phyloP scores from a whole-genome alignment of 1,140 invertebrate species.

The Gryon sp. region DNA sequence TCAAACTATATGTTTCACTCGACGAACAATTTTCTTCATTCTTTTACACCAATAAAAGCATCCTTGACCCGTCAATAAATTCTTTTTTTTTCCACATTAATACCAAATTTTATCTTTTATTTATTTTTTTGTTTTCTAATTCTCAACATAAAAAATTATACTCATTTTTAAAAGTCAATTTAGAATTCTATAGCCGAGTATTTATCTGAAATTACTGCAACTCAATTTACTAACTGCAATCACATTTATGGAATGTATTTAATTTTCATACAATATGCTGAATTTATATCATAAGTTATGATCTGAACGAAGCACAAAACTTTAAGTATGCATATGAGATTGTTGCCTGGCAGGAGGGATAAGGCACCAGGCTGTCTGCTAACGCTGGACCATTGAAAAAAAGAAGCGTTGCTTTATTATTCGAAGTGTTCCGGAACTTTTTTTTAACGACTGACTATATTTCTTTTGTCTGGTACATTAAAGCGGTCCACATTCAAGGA shows the following conservation, averaged over 20 bases:
- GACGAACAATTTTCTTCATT: no score
- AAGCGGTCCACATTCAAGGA: constrained; percentile 59
- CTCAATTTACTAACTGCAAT: no score
- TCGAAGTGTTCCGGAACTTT: constrained; percentile 62
- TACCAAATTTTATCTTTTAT: no score
- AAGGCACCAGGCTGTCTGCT: constrained; percentile 77
- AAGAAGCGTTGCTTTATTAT: constrained; percentile 58
- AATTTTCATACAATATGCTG: constrained; percentile 20
- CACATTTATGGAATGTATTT: constrained; percentile 8
- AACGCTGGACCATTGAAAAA: constrained; percentile 57
- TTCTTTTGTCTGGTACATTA: constrained; percentile 61
- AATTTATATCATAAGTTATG: constrained; percentile 52
- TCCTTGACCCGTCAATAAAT: no score
- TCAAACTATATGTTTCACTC: no score
- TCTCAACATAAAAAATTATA: no score
- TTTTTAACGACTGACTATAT: constrained; percentile 56
- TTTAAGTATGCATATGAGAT: constrained; percentile 53
- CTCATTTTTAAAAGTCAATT: no score
- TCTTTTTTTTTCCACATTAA: no score
- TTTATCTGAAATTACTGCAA: no score
- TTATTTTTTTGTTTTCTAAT: no score
- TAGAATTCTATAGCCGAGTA: no score
- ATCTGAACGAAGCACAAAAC: constrained; percentile 41
- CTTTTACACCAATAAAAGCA: no score
- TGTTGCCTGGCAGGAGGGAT: constrained; percentile 71